Percentiles rank a stretch among this genome's conserved stretches.
These are phyloP conservation scores for Zaprionus bogoriensis DNA, from an alignment of 2,888 invertebrate genomes.

Conservation along the genomic window DNA sequence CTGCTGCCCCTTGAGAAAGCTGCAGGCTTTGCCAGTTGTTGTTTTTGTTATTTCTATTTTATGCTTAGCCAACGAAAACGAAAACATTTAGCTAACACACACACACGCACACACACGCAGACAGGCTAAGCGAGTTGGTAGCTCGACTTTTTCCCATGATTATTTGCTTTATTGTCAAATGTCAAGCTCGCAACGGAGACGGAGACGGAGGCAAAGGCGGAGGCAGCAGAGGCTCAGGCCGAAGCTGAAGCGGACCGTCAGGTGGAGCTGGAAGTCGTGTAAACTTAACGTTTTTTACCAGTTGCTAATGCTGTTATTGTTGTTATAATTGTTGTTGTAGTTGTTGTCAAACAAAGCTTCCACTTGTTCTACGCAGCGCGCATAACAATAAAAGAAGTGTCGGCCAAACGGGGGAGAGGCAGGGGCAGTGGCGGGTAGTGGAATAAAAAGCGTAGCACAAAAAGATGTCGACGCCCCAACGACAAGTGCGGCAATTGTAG, in stretches of 20 bases:
- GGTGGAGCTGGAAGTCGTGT: conserved; percentile 72
- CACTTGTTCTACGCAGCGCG: conserved; percentile 77
- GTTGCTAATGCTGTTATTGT: conserved; percentile 2
- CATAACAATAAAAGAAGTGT: conserved; percentile 60
- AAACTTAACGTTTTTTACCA: conserved; percentile 68
- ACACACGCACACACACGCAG: background rate
- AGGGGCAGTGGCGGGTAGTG: background rate
- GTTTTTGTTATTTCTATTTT: conserved; percentile 13
- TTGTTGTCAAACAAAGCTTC: conserved; percentile 79
- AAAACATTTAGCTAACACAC: conserved; percentile 38
- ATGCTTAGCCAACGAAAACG: conserved; percentile 39
- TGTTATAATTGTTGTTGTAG: conserved; percentile 36
- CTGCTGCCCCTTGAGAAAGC: background rate
- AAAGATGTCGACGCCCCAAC: conserved; percentile 39
- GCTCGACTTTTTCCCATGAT: conserved; percentile 77
- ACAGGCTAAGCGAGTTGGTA: conserved; percentile 28
- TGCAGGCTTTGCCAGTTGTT: conserved; percentile 4
- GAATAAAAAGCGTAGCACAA: conserved; percentile 29
- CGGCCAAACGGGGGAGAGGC: background rate
- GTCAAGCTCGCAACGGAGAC: conserved; percentile 65
- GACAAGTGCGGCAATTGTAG: conserved; percentile 77
- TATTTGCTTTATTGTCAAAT: conserved; percentile 80
- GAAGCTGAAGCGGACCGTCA: conserved; percentile 28
- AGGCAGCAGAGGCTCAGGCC: conserved; percentile 4
- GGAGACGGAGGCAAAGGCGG: conserved; percentile 13